Base-by-base conservation (phyloP, 2,888 invertebrate species). In the Sarcophaga caerulescens region DNA sequence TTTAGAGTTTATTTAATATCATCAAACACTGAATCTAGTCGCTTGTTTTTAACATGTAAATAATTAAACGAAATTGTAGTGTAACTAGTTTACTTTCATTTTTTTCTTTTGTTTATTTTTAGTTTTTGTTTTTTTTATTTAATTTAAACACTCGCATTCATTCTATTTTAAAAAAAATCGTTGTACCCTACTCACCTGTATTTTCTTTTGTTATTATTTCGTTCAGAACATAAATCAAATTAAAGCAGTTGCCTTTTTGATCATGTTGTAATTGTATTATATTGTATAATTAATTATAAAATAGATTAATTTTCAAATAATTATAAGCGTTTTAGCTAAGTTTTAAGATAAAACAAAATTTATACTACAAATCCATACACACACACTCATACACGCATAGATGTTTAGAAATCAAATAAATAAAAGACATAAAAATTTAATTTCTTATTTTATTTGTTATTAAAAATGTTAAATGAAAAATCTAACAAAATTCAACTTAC, bases 21-120 rank as follows among this genome's bases (percentile, higher is more conserved):
- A 79, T 63, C 66, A 47, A 70, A 75, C 62, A 70, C 66, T 84
- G 84, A 84, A 86, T 78, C 86, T 86, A 86, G 86, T 86, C 86
- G 77, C 70, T 65, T 79, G 35, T 66, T 78, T 78, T 68, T 69
- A 68, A 69, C n/a, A 57, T 84, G 86, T 84, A 86, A 81, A 86
- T 86, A 86, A 35, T 52, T 47, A n/a, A 60, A 25, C 19, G 23
- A 65, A 84, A 85, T 23, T 77, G 73, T 71, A 81, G 77, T 68
- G 19, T 60, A 59, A 75, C 77, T 81, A 70, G 68, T 78, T 74
- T 76, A 71, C 23, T 70, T 66, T 69, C 14, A 1, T 57, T 66
- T 45, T 23, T 8, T 52, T 69, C 69, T 47, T 60, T 45, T n/a
- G 1, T 73, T 35, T 70, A 63, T 52, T 60, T 57, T 14, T 77